phyloP scores from a whole-genome alignment of 2,113 vertebrate species.

The Pterophyllum scalare region DNA sequence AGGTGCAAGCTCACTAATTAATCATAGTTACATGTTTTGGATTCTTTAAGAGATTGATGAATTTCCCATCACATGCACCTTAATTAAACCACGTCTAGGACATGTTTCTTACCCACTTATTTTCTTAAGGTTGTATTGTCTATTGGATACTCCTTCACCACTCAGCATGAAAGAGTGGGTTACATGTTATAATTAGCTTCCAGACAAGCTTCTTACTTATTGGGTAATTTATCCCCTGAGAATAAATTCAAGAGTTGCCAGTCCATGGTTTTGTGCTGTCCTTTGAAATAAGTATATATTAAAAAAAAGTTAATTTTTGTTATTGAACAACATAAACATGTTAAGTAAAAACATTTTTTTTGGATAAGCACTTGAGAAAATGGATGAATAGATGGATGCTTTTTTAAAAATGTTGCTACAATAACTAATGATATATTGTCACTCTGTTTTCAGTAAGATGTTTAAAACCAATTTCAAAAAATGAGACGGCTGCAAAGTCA shows the following conservation, averaged over 20 bases:
- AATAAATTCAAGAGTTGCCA: not conserved
- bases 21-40: conserved; percentile 61
- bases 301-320: not conserved
- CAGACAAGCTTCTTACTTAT: conserved; percentile 37
- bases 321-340: not conserved
- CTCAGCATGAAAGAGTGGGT: not conserved
- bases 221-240: conserved; percentile 29
- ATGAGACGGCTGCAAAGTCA: not conserved
- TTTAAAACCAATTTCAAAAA: not conserved
- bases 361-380: not conserved
- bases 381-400: not conserved
- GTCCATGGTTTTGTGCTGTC: not conserved
- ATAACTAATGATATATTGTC: not conserved
- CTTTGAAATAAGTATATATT: not conserved
- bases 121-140: conserved; percentile 33
- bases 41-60: conserved; percentile 60
- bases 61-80: conserved; percentile 50
- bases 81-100: conserved; percentile 62
- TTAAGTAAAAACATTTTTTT: not conserved
- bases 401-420: not conserved
- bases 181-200: conserved; percentile 51
- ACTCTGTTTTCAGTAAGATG: not conserved
- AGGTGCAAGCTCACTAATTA: conserved; percentile 64
- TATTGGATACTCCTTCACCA: conserved; percentile 10
- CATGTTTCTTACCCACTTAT: conserved; percentile 14